Base-by-base conservation (phyloP, 2,888 invertebrate species). In the Saturnia japonica region DNA sequence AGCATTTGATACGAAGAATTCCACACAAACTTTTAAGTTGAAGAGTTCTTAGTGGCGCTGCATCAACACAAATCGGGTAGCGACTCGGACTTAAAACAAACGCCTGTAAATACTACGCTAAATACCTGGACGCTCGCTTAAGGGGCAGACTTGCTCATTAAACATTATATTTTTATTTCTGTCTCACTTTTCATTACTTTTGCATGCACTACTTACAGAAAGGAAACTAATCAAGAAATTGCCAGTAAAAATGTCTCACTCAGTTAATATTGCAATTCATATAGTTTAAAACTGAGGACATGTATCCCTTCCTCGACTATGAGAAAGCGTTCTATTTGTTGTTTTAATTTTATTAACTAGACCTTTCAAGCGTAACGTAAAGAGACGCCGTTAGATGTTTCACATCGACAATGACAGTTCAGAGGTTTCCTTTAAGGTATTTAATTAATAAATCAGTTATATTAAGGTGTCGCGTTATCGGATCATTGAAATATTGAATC, bases 91-190 rank as follows among this genome's bases (percentile, higher is more conserved):
- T 64, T 64, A 64, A 60, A 60, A 64, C 40, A 64, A 64, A 64
- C 40, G 40, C 64, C 64, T 40, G 40, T 64, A 64, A 64, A 64
- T 64, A 64, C 64, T 40, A 12, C 40, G 64, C 70, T 70, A 70
- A 70, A 70, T 70, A 70, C 70, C 70, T 70, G 70, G 42, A 62
- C 64, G 66, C 67, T n/a, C 19, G 34, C 19, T 70, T 70, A 70
- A 70, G 70, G 70, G 42, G 25, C 9, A 70, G 64, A 19, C 11
- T 40, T 2, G n/a, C 2, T 64, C 40, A n/a, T 64, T 64, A 64
- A 8, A n/a, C 8, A 1, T 16, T 12, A 28, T 62, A 62, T 64
- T 64, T 14, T 64, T 64, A 64, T 64, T n/a, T 64, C 22, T 47
- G 6, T 34, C 34, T 34, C 34, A 34, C 6, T 34, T 34, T 34